Conservation (phyloP, 37 sponge, comb jelly and placozoan genomes). For the Ianthella basta region DNA sequence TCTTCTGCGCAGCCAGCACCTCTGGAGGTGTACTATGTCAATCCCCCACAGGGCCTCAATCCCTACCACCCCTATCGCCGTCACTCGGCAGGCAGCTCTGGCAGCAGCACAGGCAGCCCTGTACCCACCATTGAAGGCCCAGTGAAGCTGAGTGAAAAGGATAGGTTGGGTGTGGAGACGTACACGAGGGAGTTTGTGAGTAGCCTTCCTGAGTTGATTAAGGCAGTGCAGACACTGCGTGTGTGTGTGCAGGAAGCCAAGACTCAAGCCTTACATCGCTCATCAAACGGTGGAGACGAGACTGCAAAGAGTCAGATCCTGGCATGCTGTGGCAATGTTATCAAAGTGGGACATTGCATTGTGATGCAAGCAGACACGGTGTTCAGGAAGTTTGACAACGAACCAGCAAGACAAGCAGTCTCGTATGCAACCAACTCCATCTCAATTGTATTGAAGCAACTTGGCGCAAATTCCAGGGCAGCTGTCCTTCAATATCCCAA, state of each 20-base stretch:
- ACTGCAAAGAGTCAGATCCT: neutral
- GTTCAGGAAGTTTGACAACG: conserved; percentile 78
- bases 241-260: conserved; percentile 19
- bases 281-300: neutral
- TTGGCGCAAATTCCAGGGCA: conserved; percentile 75
- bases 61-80: neutral
- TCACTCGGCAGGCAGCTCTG: neutral
- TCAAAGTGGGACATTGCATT: conserved; percentile 20
- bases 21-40: neutral
- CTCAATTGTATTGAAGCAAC: conserved; percentile 64
- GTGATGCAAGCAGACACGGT: conserved; percentile 68
- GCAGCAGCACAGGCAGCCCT: neutral
- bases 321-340: neutral
- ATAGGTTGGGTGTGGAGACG: neutral
- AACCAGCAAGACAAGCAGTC: conserved; percentile 54
- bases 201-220: conserved; percentile 10
- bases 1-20: neutral
- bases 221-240: conserved; percentile 15
- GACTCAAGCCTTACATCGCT: neutral
- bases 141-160: neutral
- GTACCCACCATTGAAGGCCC: neutral
- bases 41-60: neutral
- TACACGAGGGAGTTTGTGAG: conserved; percentile 32
- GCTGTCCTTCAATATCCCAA: conserved; percentile 83
- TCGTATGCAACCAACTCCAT: conserved; percentile 64